Evolutionary conservation across 2,113 vertebrate species (phyloP).

Genomic region (Centrocercus urophasianus): DNA sequence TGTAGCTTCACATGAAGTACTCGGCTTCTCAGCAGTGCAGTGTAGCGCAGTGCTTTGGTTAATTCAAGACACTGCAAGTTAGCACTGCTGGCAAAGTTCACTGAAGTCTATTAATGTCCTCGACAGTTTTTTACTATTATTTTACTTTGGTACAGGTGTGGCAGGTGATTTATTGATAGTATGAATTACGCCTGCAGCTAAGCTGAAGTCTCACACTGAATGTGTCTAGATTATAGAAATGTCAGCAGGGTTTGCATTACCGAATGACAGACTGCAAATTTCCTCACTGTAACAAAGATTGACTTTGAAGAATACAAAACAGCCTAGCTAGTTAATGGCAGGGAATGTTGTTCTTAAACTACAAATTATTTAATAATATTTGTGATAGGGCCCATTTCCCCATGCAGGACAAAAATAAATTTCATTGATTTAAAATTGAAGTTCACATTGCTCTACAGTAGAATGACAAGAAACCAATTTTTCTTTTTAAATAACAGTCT

Average conservation of each 20-base stretch:
- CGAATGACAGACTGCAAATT: not conserved
- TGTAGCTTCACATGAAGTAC: not conserved
- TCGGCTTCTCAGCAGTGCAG: not conserved
- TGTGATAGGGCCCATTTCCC: not conserved
- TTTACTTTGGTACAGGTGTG: not conserved
- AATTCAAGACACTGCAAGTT: not conserved
- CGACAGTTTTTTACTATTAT: not conserved
- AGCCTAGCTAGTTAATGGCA: not conserved
- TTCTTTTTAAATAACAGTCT: not conserved
- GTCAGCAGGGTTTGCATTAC: not conserved
- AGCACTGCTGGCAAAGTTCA: not conserved
- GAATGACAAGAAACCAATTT: not conserved
- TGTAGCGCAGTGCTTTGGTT: not conserved
- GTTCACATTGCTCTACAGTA: not conserved
- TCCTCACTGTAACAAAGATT: not conserved
- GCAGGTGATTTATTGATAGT: not conserved
- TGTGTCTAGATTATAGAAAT: not conserved
- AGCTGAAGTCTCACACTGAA: not conserved
- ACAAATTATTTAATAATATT: not conserved
- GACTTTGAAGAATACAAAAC: not conserved
- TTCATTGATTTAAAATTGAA: not conserved
- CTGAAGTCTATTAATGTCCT: not conserved
- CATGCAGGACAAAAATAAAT: not conserved
- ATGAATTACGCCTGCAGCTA: not conserved
- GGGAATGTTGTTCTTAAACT: fast-evolving